Base-by-base conservation (phyloP, 1,140 invertebrate genomes). In the Cylas formicarius region DNA sequence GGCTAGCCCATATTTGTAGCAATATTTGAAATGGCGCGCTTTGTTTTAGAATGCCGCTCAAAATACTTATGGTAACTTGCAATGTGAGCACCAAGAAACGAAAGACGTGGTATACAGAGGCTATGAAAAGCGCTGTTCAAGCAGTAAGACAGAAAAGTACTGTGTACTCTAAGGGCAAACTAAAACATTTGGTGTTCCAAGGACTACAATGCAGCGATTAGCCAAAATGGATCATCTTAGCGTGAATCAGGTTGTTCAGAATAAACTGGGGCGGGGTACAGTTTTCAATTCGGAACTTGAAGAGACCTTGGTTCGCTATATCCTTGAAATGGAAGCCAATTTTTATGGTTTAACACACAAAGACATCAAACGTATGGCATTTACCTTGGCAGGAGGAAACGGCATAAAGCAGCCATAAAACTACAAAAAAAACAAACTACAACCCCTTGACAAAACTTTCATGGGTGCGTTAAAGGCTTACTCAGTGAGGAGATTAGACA, bases 361-460 rank as follows among this genome's bases (percentile, higher is more conserved):
- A 27, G 43, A 45, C 19, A 8, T 45, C 1, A n/a, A 18, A 4
- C 18, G 18, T 13, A 37, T 45, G 36, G 19, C 36, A 38, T 38
- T 38, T 38, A 24, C 10, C 10, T 24, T 38, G 14, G 36, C 36
- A 38, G 20, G 22, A 33, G 7, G 16, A 43, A 43, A 33, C 18
- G 14, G 17, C 7, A 33, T 20, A 33, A 43, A 21, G 8, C 19
- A 20, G 32, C 17, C 28, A 24, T 32, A 11, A 9, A 18, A 33
- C 13, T 31, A 38, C 22, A 24, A 20, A 23, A 29, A 16, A n/a
- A n/a, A 28, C 16, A 46, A 53, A 13, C 28, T 67, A 61, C 62
- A 67, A 41, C 65, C 65, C 16, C 42, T 64, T 11, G 66, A 65
- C 40, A 38, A 50, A 9, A 21, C 45, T 7, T 53, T 67, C 28